Conservation (phyloP, 2,888 invertebrate genomes). For the Caenorhabditis imperialis region DNA sequence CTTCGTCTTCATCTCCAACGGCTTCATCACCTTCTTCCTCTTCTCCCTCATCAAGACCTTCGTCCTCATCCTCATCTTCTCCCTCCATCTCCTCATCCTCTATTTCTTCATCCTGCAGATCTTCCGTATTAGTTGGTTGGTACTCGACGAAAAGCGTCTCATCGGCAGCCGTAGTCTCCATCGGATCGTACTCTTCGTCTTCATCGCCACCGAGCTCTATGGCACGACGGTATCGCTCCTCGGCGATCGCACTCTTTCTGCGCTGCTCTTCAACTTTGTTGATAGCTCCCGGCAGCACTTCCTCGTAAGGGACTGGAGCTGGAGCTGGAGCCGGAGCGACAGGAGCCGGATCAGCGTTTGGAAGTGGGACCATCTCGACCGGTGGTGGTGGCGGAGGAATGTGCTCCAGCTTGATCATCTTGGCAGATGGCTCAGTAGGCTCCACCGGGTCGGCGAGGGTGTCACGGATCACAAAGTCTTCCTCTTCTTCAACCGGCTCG, state of each 20-base stretch:
- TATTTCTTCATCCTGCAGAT: conserved; percentile 20
- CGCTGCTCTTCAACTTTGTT: conserved; percentile 24
- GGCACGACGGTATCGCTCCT: conserved; percentile 24
- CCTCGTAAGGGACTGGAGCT: background rate
- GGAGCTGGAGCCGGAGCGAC: background rate
- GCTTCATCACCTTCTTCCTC: conserved; percentile 28
- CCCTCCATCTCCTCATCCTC: conserved; percentile 19
- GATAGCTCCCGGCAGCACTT: conserved; percentile 10
- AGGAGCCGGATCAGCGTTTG: background rate
- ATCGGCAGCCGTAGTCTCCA: conserved; percentile 15
- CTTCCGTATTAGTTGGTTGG: conserved; percentile 38
- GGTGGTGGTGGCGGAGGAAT: conserved; percentile 3
- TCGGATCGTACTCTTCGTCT: conserved; percentile 57
- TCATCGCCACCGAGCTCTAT: conserved; percentile 35
- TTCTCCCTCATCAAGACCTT: conserved; percentile 21
- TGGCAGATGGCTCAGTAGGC: background rate
- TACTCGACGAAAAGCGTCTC: conserved; percentile 36
- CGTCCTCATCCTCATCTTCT: conserved; percentile 34
- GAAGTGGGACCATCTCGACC: no score
- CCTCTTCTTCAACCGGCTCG: background rate
- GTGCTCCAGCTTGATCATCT: background rate
- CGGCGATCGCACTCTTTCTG: conserved; percentile 16
- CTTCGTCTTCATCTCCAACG: conserved; percentile 3
- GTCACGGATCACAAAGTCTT: conserved; percentile 48
- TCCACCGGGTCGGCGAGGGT: conserved; percentile 27